Base-by-base conservation (phyloP, 2,797 vertebrate genomes). In the Brachyalestes nurse region DNA sequence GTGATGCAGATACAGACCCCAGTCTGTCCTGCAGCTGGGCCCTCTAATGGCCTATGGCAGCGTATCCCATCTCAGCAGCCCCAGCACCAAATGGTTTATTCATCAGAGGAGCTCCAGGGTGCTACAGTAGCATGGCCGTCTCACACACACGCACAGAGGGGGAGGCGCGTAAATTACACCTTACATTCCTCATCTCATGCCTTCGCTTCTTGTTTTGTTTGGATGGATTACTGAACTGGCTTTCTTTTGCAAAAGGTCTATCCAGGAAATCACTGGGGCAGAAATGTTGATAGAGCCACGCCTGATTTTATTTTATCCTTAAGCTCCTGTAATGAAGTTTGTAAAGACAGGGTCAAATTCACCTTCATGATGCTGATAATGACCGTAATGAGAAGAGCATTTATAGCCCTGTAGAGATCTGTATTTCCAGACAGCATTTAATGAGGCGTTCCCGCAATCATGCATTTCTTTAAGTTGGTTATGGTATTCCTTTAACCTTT, bases 1-100 rank as follows among this genome's bases (percentile, higher is more conserved):
- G 2, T 19, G 71, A 66, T 75, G 78, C 75, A 85, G 83, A 70
- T 85, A 84, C 83, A 90, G 86, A 89, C 76, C 80, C 65, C 61
- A 79, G 87, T 82, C 79, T 89, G 87, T 91, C 85, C 79, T 85
- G 72, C 74, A 84, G 83, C 79, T 84, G 81, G 75, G 82, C 55
- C 58, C 82, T 89, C 86, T 90, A 94, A 94, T 92, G 92, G 89
- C 84, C 88, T 92, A 89, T 92, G 92, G 93, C 92, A 86, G 81
- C 40, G 73, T 90, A 93, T 94, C 91, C 81, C 65, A 90, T 90
- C 86, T 87, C 83, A 88, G 79, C 78, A 83, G 88, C 78, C 73
- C 38, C 79, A 76, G 12, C 67, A 51, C 86, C 89, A 79, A 92
- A 92, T 91, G 93, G 87, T 93, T 93, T 93, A 88, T 92, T 93